phyloP scores from a whole-genome alignment of 2,888 invertebrate genomes.

The Netelia fuscicornis region DNA sequence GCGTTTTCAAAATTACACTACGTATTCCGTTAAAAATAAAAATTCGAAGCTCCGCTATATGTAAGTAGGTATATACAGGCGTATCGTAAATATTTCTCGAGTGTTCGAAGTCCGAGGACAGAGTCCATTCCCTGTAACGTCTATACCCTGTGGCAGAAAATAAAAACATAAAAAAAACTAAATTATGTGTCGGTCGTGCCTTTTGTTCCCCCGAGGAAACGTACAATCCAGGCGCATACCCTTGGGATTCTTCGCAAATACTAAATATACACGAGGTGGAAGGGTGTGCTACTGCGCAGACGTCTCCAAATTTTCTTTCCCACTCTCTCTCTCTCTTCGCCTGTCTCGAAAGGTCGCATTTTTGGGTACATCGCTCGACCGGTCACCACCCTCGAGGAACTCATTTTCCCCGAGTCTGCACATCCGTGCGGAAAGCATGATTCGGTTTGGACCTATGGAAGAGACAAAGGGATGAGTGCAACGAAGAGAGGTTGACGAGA shows the following conservation, averaged over 20 bases:
- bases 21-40: no score
- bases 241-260: slow-evolving; percentile 26
- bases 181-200: not conserved
- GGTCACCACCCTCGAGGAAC: slow-evolving; percentile 33
- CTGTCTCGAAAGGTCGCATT: slow-evolving; percentile 5
- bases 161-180: slow-evolving; percentile 46
- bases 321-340: not conserved
- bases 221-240: slow-evolving; percentile 2
- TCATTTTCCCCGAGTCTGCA: slow-evolving; percentile 5
- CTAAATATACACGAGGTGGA: not conserved
- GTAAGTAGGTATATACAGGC: no score
- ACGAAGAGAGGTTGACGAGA: not conserved
- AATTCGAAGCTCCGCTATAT: no score
- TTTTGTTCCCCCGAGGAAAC: slow-evolving; percentile 42
- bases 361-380: slow-evolving; percentile 17
- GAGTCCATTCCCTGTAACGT: slow-evolving; percentile 29
- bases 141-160: slow-evolving; percentile 33
- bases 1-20: no score
- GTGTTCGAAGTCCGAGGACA: slow-evolving; percentile 2
- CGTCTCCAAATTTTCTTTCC: no score
- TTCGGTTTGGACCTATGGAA: slow-evolving; percentile 2
- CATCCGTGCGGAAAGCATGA: not conserved
- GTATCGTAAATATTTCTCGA: slow-evolving; percentile 13
- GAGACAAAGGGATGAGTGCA: not conserved
- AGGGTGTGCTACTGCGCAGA: not conserved